A percentile compares a stretch with the other conserved stretches of the same genome.
These are phyloP conservation scores for Habrosyne pyritoides DNA, from an alignment of 2,888 invertebrate genomes.

Conservation along the genomic window DNA sequence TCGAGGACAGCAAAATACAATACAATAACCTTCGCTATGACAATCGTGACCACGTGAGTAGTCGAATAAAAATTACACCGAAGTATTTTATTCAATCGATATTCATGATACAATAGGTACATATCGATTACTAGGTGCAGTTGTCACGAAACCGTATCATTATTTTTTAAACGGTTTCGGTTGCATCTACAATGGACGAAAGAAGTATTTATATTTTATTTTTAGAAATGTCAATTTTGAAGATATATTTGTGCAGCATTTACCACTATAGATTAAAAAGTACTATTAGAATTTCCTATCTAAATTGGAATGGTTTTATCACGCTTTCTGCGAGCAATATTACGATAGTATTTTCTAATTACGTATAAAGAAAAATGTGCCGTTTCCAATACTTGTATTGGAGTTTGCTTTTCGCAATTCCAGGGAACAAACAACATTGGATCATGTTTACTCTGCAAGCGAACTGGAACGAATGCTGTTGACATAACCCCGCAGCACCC, in stretches of 20 bases:
- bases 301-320: neutral
- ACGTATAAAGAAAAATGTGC: no score
- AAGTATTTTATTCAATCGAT: constrained; percentile 2
- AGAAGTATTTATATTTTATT: neutral
- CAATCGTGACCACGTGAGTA: constrained; percentile 6
- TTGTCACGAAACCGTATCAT: neutral
- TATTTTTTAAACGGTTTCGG: neutral
- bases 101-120: neutral
- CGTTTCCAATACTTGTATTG: no score
- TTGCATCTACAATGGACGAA: neutral
- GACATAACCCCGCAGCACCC: constrained; percentile 2
- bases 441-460: neutral
- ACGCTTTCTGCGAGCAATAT: no score
- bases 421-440: neutral
- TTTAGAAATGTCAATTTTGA: no score
- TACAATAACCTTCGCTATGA: constrained; percentile 6
- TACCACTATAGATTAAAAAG: no score
- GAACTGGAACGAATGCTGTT: neutral
- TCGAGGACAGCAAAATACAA: constrained; percentile 6
- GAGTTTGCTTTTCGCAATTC: neutral
- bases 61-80: neutral
- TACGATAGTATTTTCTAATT: no score
- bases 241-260: no score
- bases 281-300: no score
- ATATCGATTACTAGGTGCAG: neutral